These are phyloP conservation scores for Archilochus colubris DNA, from an alignment of 2,113 vertebrate genomes.

Conservation along the genomic window DNA sequence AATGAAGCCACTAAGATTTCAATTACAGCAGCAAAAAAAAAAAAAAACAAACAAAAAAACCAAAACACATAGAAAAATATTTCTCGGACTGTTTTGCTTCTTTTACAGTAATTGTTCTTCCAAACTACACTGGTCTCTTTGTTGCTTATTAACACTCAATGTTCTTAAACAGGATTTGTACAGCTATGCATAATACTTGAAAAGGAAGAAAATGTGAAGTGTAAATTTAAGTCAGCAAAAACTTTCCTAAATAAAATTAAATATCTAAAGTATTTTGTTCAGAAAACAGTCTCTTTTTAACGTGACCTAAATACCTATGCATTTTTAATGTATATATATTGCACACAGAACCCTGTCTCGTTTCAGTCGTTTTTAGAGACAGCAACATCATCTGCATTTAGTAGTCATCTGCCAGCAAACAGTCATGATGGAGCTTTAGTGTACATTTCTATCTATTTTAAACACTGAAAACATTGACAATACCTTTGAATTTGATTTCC, in stretches of 20 bases:
- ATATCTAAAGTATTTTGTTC: neutral
- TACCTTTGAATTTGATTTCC: constrained; percentile 50
- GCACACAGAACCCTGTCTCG: neutral
- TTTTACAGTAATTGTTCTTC: neutral
- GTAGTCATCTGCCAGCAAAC: neutral
- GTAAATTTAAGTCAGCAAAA: neutral
- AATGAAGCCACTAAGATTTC: neutral
- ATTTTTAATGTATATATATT: neutral
- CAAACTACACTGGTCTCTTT: neutral
- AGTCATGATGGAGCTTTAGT: neutral
- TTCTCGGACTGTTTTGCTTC: neutral
- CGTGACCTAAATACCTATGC: neutral
- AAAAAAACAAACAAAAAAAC: too few relatives aligned
- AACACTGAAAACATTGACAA: neutral
- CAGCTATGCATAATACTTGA: neutral
- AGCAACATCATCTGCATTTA: neutral
- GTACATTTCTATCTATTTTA: neutral
- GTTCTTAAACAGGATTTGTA: neutral
- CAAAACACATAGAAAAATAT: neutral
- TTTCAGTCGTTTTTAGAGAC: neutral
- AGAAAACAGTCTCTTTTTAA: neutral
- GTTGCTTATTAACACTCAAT: neutral
- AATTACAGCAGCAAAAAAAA: neutral
- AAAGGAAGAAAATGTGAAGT: neutral
- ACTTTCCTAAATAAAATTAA: neutral